phyloP scores from a whole-genome alignment of 1,140 invertebrate species.

The Pteromalus puparum region DNA sequence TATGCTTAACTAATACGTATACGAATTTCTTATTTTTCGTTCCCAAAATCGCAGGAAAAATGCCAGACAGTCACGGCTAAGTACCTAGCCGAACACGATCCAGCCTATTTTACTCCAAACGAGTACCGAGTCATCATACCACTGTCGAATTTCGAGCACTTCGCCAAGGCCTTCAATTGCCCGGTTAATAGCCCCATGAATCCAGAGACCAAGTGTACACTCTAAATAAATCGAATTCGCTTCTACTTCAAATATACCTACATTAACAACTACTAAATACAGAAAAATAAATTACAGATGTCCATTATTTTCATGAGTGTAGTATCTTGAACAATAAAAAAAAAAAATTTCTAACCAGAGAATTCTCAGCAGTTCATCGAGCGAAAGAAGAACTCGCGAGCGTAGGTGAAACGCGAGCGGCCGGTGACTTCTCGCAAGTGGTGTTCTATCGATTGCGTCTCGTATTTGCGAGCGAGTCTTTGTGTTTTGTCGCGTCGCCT shows the following conservation, averaged over 20 bases:
- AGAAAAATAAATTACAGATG: background rate
- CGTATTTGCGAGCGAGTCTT: background rate
- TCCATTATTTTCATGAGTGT: too few species aligned
- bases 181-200: background rate
- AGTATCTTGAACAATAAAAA: background rate
- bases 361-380: background rate
- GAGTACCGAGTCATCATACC: constrained; percentile 16
- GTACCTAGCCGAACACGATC: background rate
- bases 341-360: too few species aligned
- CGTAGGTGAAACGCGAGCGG: background rate
- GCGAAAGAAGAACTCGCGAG: background rate
- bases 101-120: background rate
- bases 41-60: constrained; percentile 19
- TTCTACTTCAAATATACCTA: background rate
- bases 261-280: background rate
- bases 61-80: background rate
- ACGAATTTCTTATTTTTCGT: background rate
- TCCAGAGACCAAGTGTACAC: constrained; percentile 31
- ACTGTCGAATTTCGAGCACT: constrained; percentile 38
- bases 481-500: background rate
- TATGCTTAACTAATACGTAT: background rate
- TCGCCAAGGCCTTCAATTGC: constrained; percentile 33
- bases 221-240: background rate
- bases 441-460: constrained; percentile 33
- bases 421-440: constrained; percentile 9